Evolutionary conservation across 2,797 vertebrate genomes (phyloP), one percentile per base, ranked within the genome.

Genomic region (Gila robusta): DNA sequence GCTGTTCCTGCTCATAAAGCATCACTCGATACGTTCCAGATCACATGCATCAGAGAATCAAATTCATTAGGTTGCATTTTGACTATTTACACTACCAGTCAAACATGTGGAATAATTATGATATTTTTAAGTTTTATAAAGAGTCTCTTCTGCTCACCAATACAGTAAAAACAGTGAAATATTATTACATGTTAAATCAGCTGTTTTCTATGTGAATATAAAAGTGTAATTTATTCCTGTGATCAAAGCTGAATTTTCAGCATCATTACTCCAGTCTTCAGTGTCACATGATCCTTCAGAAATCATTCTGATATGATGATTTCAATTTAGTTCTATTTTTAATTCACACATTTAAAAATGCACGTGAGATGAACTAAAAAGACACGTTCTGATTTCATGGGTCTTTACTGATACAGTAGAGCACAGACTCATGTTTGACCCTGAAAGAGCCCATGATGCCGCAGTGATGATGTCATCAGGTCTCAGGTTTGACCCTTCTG

Each of bases 401-500:
- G 21, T 44, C 11, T 72, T 72, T 8, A 5, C 67, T 44, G 54
- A 19, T 52, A 19, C 19, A 19, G 49, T 52, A 17, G 47, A 49
- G 47, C 47, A 49, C 47, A 49, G 47, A 49, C 47, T 52, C 49
- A 6, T 52, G 49, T 19, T 19, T 64, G 39, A 19, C 28, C 64
- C 47, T 49, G 47, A 49, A 49, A 16, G 26, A 19, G n/a, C 37
- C 54, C 41, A 39, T 76, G 26, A 76, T 28, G 41, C 41, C 11
- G 39, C 80, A 35, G 70, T 11, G 54, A 47, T 83, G 70, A 83
- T 49, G 39, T 64, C 26, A 74, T 35, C 4, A 26, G 47, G 6
- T 64, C 52, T 64, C 35, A 17, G 2, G 21, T 19, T 32, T 69
- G 70, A 83, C 64, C 70, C 19, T 39, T 81, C 59, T 76, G 77